Percentiles rank a stretch among this genome's conserved stretches.
Conservation (phyloP, 2,797 vertebrate genomes). For the Australoheros facetus region DNA sequence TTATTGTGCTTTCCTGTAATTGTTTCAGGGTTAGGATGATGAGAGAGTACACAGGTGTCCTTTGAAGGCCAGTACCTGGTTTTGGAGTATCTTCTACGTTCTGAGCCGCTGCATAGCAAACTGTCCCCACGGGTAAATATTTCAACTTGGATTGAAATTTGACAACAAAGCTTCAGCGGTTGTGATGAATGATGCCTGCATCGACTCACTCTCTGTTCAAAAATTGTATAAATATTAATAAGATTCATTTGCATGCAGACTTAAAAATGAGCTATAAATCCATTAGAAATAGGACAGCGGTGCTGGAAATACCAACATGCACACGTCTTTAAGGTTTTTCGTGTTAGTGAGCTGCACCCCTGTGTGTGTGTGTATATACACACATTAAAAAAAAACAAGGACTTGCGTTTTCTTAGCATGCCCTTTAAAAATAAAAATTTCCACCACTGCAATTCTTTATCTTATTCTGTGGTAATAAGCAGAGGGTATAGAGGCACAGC, state of each 20-base stretch:
- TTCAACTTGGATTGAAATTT: conserved; percentile 3
- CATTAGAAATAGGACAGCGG: neutral
- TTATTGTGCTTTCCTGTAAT: neutral
- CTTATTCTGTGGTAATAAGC: neutral
- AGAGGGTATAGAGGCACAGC: conserved; percentile 4
- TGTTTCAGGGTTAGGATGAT: neutral
- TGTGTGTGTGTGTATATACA: no score
- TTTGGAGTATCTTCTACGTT: neutral
- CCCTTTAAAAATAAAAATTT: conserved; percentile 9
- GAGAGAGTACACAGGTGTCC: neutral
- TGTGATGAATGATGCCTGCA: conserved; percentile 47
- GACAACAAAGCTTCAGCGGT: conserved; percentile 21
- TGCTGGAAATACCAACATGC: neutral
- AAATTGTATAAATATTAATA: conserved; percentile 59
- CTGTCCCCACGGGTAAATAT: neutral
- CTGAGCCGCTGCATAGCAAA: neutral
- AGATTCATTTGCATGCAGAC: conserved; percentile 29
- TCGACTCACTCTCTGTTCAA: conserved; percentile 19
- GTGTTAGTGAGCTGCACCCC: neutral
- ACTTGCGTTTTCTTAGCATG: conserved; percentile 16
- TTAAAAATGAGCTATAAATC: conserved; percentile 21
- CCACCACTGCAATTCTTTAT: neutral
- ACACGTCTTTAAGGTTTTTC: neutral
- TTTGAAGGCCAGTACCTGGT: conserved; percentile 2
- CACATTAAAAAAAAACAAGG: neutral